A percentile compares a stretch with the other conserved stretches of the same genome.
Evolutionary conservation across 2,888 invertebrate genomes (phyloP).

Genomic region (Melinaea menophilus): DNA sequence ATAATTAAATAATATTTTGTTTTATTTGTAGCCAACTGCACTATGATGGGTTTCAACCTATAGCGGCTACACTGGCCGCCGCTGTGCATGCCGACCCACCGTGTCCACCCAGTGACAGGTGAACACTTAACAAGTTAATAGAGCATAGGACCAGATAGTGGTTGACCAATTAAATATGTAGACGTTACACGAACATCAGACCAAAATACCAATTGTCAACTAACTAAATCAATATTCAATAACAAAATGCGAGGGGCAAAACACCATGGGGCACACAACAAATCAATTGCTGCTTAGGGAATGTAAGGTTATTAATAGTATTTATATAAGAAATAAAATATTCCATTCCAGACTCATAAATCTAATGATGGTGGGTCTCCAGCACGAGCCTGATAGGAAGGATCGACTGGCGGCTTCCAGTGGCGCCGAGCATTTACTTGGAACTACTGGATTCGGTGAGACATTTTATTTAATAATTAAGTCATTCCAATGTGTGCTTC

Average conservation of each 20-base stretch:
- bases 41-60: conserved; percentile 97
- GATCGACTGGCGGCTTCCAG: conserved; percentile 75
- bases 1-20: not conserved
- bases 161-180: not conserved
- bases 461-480: not conserved
- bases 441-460: conserved; percentile 83
- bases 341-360: conserved; percentile 81
- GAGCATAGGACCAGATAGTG: conserved; percentile 1
- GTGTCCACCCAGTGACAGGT: conserved; percentile 95
- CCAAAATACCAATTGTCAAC: too few species aligned
- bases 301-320: too few species aligned
- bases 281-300: too few species aligned
- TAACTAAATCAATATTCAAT: too few species aligned
- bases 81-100: conserved; percentile 94
- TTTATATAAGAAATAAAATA: too few species aligned
- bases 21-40: conserved; percentile 90
- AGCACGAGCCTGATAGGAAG: conserved; percentile 87
- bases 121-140: conserved; percentile 15
- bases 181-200: too few species aligned
- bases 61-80: conserved; percentile 90
- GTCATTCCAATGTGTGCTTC: too few species aligned
- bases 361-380: conserved; percentile 89
- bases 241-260: too few species aligned
- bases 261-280: too few species aligned
- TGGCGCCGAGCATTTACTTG: conserved; percentile 77